These are phyloP conservation scores for Lycia hirtaria DNA, from an alignment of 2,888 invertebrate species.

Conservation along the genomic window DNA sequence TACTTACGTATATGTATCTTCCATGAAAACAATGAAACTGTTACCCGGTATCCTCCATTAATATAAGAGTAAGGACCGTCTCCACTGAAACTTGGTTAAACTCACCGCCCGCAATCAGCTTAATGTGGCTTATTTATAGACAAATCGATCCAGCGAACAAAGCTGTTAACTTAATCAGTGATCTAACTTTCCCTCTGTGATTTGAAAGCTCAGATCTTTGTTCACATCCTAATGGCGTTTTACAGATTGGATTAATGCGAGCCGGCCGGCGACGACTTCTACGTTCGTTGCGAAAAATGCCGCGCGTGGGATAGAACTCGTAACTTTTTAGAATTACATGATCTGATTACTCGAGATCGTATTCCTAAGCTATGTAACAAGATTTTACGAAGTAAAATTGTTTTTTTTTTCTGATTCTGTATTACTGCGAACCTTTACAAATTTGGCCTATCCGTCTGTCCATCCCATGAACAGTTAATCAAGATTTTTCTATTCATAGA, in stretches of 20 bases:
- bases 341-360: no score
- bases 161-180: constrained; percentile 30
- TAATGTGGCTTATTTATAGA: constrained; percentile 34
- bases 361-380: no score
- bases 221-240: constrained; percentile 18
- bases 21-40: neutral
- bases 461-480: no score
- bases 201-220: constrained; percentile 19
- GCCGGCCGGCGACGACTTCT: neutral
- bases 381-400: no score
- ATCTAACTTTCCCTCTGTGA: constrained; percentile 25
- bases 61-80: constrained; percentile 6
- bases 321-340: neutral
- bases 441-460: no score
- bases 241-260: constrained; percentile 7
- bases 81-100: constrained; percentile 8
- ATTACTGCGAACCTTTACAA: no score
- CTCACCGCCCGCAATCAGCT: constrained; percentile 21
- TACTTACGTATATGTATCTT: neutral
- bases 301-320: neutral
- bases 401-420: no score
- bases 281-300: neutral
- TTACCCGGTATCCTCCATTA: neutral
- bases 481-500: no score
- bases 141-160: constrained; percentile 26